Evolutionary conservation across 2,797 vertebrate genomes (phyloP).

Genomic region (Lagodon rhomboides): DNA sequence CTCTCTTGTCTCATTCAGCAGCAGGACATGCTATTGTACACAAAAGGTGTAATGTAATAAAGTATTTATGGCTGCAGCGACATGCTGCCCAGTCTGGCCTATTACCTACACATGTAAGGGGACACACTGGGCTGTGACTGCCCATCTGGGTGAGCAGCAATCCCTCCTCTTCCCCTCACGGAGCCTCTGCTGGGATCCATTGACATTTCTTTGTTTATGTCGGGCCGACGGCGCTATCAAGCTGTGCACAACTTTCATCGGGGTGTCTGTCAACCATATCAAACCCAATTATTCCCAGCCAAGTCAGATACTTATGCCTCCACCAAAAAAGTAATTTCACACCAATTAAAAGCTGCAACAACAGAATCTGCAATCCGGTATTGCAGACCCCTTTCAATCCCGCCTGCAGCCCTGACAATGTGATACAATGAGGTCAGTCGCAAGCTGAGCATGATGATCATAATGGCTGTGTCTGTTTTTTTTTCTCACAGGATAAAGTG

Average conservation of each 20-base stretch:
- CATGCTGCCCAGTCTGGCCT: constrained; percentile 30
- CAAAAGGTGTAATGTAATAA: constrained; percentile 54
- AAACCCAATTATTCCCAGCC: constrained; percentile 70
- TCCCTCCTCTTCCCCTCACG: background rate
- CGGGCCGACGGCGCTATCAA: constrained; percentile 40
- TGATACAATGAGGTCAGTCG: constrained; percentile 77
- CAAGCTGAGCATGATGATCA: constrained; percentile 58
- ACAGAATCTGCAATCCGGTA: constrained; percentile 65
- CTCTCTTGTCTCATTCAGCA: constrained; percentile 18
- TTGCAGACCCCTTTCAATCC: constrained; percentile 57
- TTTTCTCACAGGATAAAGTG: constrained; percentile 11
- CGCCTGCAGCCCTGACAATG: constrained; percentile 60
- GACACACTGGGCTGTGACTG: constrained; percentile 17
- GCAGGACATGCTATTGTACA: constrained; percentile 37
- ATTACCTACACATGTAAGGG: constrained; percentile 60
- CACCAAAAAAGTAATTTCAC: constrained; percentile 85
- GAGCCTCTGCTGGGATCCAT: constrained; percentile 17
- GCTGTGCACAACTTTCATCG: constrained; percentile 47
- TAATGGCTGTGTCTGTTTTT: constrained; percentile 47
- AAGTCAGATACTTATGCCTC: constrained; percentile 71
- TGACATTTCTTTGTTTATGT: constrained; percentile 70
- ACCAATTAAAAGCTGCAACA: constrained; percentile 84
- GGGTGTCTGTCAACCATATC: constrained; percentile 72
- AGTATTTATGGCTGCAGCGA: constrained; percentile 52
- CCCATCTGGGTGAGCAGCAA: constrained; percentile 34